phyloP scores from a whole-genome alignment of 2,797 vertebrate genomes.

The Enteromius radiatus region DNA sequence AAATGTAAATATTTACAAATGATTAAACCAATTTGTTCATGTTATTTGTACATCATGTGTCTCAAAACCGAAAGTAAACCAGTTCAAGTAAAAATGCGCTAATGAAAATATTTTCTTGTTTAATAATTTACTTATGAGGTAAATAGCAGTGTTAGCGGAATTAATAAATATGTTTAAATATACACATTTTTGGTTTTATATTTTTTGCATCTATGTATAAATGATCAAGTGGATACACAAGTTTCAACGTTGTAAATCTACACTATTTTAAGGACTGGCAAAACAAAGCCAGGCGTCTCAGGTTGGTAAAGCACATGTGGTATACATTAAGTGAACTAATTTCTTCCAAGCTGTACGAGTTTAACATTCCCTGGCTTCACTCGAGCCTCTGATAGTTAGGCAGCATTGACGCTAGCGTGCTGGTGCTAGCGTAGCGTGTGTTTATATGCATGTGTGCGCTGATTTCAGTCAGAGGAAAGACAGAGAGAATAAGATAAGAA shows the following conservation, averaged over 20 bases:
- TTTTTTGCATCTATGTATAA: background rate
- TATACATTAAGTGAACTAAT: slow-evolving; percentile 42
- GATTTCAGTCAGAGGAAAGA: slow-evolving; percentile 16
- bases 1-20: no score
- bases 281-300: slow-evolving; percentile 26
- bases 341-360: slow-evolving; percentile 32
- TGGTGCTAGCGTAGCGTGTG: slow-evolving; percentile 45
- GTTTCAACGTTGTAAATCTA: background rate
- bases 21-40: no score
- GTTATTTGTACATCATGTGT: no score
- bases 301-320: slow-evolving; percentile 42
- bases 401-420: slow-evolving; percentile 10
- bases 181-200: no score
- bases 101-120: no score
- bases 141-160: no score
- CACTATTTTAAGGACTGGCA: background rate
- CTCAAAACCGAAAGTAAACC: no score
- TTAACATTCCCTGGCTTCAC: slow-evolving; percentile 25
- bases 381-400: slow-evolving; percentile 10
- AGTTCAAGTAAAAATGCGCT: no score
- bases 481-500: slow-evolving; percentile 13
- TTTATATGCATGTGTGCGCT: slow-evolving; percentile 39
- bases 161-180: no score
- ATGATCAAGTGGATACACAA: background rate
- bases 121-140: no score